phyloP scores from a whole-genome alignment of 2,888 invertebrate genomes.

The Hedya salicella region DNA sequence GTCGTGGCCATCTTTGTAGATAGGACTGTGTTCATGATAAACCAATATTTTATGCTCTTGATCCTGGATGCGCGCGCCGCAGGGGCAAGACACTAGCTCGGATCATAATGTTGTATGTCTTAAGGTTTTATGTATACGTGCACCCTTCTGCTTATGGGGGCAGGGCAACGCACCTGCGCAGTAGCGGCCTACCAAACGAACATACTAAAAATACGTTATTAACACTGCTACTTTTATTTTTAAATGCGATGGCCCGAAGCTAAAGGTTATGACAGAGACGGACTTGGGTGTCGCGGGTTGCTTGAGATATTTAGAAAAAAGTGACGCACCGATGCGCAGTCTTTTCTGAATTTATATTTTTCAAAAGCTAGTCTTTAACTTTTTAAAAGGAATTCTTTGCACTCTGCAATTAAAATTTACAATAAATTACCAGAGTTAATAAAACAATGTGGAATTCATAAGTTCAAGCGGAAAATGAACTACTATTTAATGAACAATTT shows the following conservation, averaged over 20 bases:
- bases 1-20: slow-evolving; percentile 1
- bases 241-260: slow-evolving; percentile 79
- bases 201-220: slow-evolving; percentile 78
- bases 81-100: neutral
- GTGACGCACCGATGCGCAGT: neutral
- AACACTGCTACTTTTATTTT: slow-evolving; percentile 81
- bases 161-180: slow-evolving; percentile 57
- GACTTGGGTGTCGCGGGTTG: slow-evolving; percentile 49
- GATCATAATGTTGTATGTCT: slow-evolving; percentile 7
- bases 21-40: slow-evolving; percentile 32
- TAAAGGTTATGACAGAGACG: slow-evolving; percentile 80
- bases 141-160: neutral
- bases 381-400: no score
- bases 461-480: no score
- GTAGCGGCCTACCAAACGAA: slow-evolving; percentile 70
- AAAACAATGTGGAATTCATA: no score
- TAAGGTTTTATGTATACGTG: neutral
- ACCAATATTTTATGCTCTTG: slow-evolving; percentile 41
- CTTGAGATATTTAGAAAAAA: neutral
- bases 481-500: no score
- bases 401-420: no score
- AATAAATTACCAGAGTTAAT: no score
- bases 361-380: no score
- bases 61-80: slow-evolving; percentile 30
- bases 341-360: neutral